Evolutionary conservation across 2,888 invertebrate genomes (phyloP).

Genomic region (Chaetoderma sp.): DNA sequence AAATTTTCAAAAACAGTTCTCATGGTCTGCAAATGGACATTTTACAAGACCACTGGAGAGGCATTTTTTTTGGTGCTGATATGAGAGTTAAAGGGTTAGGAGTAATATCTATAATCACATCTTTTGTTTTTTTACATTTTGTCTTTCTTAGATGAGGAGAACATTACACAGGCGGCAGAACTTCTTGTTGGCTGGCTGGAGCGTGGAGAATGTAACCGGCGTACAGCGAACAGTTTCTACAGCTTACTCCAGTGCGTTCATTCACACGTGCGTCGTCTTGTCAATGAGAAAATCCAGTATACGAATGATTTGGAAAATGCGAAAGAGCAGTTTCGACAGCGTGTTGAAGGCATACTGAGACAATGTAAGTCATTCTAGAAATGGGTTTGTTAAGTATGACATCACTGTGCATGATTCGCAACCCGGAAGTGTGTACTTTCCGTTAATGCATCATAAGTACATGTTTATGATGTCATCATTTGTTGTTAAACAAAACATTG

Average conservation of each 20-base stretch:
- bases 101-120: background rate
- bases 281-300: slow-evolving; percentile 85
- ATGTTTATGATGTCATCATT: too few relatives aligned
- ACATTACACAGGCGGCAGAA: slow-evolving; percentile 86
- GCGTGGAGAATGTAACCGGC: slow-evolving; percentile 91
- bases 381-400: too few relatives aligned
- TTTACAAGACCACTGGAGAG: too few relatives aligned
- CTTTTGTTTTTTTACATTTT: background rate
- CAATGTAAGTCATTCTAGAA: slow-evolving; percentile 86
- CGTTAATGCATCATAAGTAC: background rate
- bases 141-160: slow-evolving; percentile 76
- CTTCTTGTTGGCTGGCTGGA: slow-evolving; percentile 92
- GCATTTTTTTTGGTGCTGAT: background rate
- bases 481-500: too few relatives aligned
- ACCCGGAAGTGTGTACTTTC: too few relatives aligned
- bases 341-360: slow-evolving; percentile 86
- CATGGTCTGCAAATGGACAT: too few relatives aligned
- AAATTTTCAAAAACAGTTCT: too few relatives aligned
- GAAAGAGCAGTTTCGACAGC: slow-evolving; percentile 84
- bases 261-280: slow-evolving; percentile 87
- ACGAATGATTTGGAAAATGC: slow-evolving; percentile 91
- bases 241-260: slow-evolving; percentile 93
- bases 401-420: too few relatives aligned
- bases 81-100: background rate
- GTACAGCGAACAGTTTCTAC: slow-evolving; percentile 91